Evolutionary conservation across 2,797 vertebrate genomes (phyloP).

Genomic region (Morelia viridis): DNA sequence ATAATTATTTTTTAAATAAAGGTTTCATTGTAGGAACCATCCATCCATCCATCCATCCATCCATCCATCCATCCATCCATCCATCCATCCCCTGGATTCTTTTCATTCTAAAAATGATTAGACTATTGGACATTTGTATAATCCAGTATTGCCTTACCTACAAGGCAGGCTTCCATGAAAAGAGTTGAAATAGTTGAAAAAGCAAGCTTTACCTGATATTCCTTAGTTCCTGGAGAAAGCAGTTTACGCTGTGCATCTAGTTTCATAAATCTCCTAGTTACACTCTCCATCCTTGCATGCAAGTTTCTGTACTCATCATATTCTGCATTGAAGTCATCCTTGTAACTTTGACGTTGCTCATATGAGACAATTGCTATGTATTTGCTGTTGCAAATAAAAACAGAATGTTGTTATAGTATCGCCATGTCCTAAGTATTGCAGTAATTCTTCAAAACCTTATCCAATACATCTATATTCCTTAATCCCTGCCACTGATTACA

Average conservation of each 20-base stretch:
- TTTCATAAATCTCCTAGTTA: conserved; percentile 81
- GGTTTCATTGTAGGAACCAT: background rate
- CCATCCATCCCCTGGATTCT: background rate
- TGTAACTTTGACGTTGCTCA: conserved; percentile 87
- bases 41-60: background rate
- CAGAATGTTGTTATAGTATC: background rate
- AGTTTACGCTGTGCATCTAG: conserved; percentile 80
- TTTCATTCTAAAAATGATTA: background rate
- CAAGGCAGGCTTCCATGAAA: background rate
- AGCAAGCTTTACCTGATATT: conserved; percentile 79
- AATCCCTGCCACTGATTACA: background rate
- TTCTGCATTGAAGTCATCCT: conserved; percentile 88
- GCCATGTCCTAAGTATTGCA: background rate
- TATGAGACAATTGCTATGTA: conserved; percentile 81
- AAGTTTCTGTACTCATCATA: conserved; percentile 87
- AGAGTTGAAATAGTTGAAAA: background rate
- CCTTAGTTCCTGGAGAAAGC: conserved; percentile 81
- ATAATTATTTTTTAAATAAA: background rate
- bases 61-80: background rate
- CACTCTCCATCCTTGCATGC: conserved; percentile 80
- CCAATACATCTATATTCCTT: background rate
- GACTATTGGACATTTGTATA: background rate
- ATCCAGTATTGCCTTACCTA: background rate
- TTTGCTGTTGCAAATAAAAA: conserved; percentile 74
- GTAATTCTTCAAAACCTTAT: background rate